A percentile compares a stretch with the other conserved stretches of the same genome.
Evolutionary conservation across 1,140 invertebrate genomes (phyloP).

Genomic region (Drosophila mojavensis): DNA sequence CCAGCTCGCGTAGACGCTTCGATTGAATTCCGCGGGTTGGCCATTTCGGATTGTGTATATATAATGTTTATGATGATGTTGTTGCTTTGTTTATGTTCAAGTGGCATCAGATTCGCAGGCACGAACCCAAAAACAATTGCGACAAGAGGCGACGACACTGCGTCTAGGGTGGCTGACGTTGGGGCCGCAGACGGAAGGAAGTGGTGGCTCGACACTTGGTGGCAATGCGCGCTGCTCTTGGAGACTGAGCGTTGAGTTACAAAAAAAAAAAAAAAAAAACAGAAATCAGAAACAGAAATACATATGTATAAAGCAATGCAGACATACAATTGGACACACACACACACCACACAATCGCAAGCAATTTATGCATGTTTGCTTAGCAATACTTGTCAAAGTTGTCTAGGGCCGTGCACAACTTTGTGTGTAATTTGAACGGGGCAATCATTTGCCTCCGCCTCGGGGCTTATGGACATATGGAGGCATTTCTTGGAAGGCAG

Average conservation of each 20-base stretch:
- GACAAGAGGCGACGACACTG: slow-evolving; percentile 60
- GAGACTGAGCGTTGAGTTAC: slow-evolving; percentile 38
- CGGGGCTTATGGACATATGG: background rate
- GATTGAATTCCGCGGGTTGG: slow-evolving; percentile 26
- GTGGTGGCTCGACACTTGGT: slow-evolving; percentile 33
- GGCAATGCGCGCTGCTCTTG: background rate
- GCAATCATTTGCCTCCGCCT: slow-evolving; percentile 46
- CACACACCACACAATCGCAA: slow-evolving; percentile 34
- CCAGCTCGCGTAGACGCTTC: background rate
- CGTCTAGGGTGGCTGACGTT: slow-evolving; percentile 63
- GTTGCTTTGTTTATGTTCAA: slow-evolving; percentile 45
- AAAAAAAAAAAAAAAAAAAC: slow-evolving; percentile 6
- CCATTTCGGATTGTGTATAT: slow-evolving; percentile 16
- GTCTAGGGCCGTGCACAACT: slow-evolving; percentile 64
- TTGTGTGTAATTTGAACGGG: slow-evolving; percentile 74
- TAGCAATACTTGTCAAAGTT: slow-evolving; percentile 81
- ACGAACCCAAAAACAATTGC: slow-evolving; percentile 62
- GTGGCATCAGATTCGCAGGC: slow-evolving; percentile 75
- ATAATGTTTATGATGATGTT: slow-evolving; percentile 43
- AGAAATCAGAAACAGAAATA: background rate
- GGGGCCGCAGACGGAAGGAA: slow-evolving; percentile 63
- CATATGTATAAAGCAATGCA: background rate
- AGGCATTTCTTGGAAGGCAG: slow-evolving; percentile 61
- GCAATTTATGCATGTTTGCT: slow-evolving; percentile 80
- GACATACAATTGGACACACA: slow-evolving; percentile 20